A percentile compares a stretch with the other conserved stretches of the same genome.
phyloP scores from a whole-genome alignment of 2,888 invertebrate species.

The Selenia dentaria region DNA sequence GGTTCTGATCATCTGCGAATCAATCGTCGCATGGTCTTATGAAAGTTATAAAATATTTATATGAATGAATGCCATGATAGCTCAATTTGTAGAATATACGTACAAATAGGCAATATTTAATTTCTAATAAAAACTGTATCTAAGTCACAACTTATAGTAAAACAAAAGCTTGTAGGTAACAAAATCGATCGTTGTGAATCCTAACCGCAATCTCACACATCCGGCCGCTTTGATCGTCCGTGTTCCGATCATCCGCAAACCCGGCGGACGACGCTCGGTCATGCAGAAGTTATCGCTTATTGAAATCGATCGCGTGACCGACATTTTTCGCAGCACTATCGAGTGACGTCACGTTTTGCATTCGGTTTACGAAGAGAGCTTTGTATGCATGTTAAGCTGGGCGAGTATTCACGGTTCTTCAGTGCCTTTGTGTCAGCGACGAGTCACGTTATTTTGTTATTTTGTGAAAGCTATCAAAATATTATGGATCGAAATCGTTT shows the following conservation, averaged over 20 bases:
- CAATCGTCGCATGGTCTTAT: too few species aligned
- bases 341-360: slow-evolving; percentile 46
- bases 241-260: slow-evolving; percentile 44
- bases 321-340: slow-evolving; percentile 54
- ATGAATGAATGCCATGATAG: too few species aligned
- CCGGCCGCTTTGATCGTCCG: slow-evolving; percentile 46
- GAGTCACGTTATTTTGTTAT: neutral
- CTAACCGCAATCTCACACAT: slow-evolving; percentile 22
- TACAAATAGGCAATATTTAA: too few species aligned
- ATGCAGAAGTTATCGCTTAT: slow-evolving; percentile 75
- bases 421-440: neutral
- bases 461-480: neutral
- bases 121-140: too few species aligned
- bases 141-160: too few species aligned
- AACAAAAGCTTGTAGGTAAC: too few species aligned
- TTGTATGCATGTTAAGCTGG: slow-evolving; percentile 12
- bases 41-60: too few species aligned
- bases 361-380: slow-evolving; percentile 17
- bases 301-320: slow-evolving; percentile 62
- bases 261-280: slow-evolving; percentile 44
- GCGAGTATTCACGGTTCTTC: neutral
- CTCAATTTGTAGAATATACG: too few species aligned
- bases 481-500: too few species aligned
- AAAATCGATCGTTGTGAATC: slow-evolving; percentile 13
- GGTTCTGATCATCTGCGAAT: too few species aligned